phyloP scores from a whole-genome alignment of 2,113 vertebrate genomes.

The Nettapus auritus region DNA sequence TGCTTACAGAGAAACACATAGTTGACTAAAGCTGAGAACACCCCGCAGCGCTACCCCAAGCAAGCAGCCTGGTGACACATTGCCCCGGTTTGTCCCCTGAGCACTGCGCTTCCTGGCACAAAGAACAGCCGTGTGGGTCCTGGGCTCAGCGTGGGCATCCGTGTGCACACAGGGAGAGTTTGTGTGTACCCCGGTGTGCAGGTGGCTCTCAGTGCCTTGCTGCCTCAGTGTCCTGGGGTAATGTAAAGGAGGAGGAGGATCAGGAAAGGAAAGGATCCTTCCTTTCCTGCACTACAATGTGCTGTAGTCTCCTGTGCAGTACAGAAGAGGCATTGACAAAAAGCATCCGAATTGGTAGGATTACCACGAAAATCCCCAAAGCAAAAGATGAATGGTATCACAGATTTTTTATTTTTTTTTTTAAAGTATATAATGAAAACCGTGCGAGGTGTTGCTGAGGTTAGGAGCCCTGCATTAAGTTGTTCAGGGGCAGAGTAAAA shows the following conservation, averaged over 20 bases:
- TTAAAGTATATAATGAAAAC: neutral
- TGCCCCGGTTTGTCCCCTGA: neutral
- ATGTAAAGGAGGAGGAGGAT: neutral
- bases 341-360: neutral
- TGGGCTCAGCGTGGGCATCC: neutral
- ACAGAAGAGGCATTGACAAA: neutral
- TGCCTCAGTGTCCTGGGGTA: neutral
- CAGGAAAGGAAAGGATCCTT: neutral
- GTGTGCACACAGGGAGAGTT: neutral
- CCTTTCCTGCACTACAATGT: neutral
- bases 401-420: no score
- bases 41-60: neutral
- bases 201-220: rapidly evolving
- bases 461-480: neutral
- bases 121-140: neutral
- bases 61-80: neutral
- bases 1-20: neutral
- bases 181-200: neutral
- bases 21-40: neutral
- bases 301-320: neutral
- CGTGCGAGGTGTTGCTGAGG: neutral
- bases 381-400: neutral
- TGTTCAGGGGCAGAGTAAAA: slow-evolving; percentile 32
- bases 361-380: neutral
- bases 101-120: no score